A percentile compares a stretch with the other conserved stretches of the same genome.
These are phyloP conservation scores for Drosophila neotestacea DNA, from an alignment of 2,888 invertebrate genomes.

Conservation along the genomic window DNA sequence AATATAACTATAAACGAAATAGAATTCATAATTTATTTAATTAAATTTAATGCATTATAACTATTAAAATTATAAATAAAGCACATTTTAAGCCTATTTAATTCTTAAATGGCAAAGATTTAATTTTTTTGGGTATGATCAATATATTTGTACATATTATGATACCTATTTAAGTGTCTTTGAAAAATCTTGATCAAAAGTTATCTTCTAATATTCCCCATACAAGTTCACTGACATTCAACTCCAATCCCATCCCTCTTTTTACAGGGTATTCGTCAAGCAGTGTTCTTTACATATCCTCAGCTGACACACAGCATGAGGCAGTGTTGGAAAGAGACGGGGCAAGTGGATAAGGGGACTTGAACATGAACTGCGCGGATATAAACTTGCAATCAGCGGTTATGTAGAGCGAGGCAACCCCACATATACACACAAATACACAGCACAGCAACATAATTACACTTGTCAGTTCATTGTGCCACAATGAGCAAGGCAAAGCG, in stretches of 20 bases:
- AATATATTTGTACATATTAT: too few species aligned
- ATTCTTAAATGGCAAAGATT: too few species aligned
- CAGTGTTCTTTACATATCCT: slow-evolving; percentile 5
- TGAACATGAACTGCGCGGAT: slow-evolving; percentile 60
- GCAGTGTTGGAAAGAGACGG: neutral
- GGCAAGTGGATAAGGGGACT: slow-evolving; percentile 31
- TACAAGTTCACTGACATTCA: neutral
- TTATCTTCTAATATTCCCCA: too few species aligned
- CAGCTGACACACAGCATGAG: slow-evolving; percentile 8
- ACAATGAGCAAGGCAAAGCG: slow-evolving; percentile 53
- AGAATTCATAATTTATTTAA: too few species aligned
- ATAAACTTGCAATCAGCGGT: slow-evolving; percentile 77
- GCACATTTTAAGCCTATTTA: too few species aligned
- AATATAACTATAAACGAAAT: too few species aligned
- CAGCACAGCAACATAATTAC: slow-evolving; percentile 73
- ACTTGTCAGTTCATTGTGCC: slow-evolving; percentile 81
- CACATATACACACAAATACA: slow-evolving; percentile 29
- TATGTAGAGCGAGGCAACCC: slow-evolving; percentile 56
- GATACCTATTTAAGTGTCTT: too few species aligned
- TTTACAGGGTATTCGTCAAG: slow-evolving; percentile 28
- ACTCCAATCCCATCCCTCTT: too few species aligned
- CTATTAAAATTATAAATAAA: too few species aligned
- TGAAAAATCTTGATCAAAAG: too few species aligned
- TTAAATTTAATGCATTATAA: too few species aligned
- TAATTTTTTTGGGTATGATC: too few species aligned